Evolutionary conservation across 2,888 invertebrate species (phyloP).

Genomic region (Lacanobia wlatinum): DNA sequence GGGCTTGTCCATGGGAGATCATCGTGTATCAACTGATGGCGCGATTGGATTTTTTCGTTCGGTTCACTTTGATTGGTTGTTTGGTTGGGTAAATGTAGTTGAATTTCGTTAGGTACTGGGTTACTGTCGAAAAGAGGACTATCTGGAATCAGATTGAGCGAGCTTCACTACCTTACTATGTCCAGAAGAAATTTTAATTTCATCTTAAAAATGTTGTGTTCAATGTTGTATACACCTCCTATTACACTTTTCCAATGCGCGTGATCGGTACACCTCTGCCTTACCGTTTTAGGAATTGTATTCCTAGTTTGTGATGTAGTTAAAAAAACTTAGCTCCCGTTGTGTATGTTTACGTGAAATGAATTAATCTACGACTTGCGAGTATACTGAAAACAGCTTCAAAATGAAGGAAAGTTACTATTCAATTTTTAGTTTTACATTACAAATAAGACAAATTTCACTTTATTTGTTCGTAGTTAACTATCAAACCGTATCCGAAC

Average conservation of each 20-base stretch:
- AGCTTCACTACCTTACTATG: not conserved
- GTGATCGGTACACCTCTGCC: too few relatives aligned
- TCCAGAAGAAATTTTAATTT: not conserved
- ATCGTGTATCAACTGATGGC: slow-evolving; percentile 41
- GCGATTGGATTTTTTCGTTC: slow-evolving; percentile 29
- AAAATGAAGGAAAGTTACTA: not conserved
- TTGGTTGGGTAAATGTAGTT: slow-evolving; percentile 1
- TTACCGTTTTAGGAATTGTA: too few relatives aligned
- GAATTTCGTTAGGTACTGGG: not conserved
- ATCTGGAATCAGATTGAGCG: not conserved
- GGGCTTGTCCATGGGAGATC: slow-evolving; percentile 48
- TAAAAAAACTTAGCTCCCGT: too few relatives aligned
- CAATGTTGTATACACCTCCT: too few relatives aligned
- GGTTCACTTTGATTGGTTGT: slow-evolving; percentile 22
- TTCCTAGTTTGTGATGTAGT: too few relatives aligned
- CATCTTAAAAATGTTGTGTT: too few relatives aligned
- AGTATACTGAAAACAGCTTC: not conserved
- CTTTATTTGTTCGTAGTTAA: not conserved
- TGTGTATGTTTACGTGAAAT: too few relatives aligned
- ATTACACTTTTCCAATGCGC: too few relatives aligned
- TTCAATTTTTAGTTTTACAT: not conserved
- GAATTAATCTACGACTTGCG: too few relatives aligned
- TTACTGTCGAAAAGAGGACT: not conserved
- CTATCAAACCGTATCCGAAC: not conserved
- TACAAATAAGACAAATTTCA: not conserved